These are phyloP conservation scores for Nymphalis io DNA, from an alignment of 1,140 invertebrate genomes.

Conservation along the genomic window DNA sequence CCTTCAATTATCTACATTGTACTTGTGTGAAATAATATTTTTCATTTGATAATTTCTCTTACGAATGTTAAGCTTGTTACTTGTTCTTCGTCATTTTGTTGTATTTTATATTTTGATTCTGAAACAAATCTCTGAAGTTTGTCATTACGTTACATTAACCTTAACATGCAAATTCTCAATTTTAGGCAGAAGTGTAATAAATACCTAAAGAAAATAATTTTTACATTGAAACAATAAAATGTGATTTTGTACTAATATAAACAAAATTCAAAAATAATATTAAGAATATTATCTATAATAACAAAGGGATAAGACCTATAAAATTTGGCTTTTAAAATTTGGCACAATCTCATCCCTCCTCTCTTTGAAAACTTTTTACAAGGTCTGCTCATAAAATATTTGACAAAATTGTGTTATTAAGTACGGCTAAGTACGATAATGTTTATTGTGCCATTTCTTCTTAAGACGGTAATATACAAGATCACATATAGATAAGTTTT, in stretches of 20 bases:
- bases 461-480: too few species aligned
- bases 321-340: background rate
- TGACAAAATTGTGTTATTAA: background rate
- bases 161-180: background rate
- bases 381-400: background rate
- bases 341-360: background rate
- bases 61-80: background rate
- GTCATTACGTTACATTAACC: background rate
- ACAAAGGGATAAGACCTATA: too few species aligned
- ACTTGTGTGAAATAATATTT: background rate
- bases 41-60: background rate
- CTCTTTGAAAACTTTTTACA: background rate
- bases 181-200: too few species aligned
- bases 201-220: too few species aligned
- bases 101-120: constrained; percentile 21
- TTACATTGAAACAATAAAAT: too few species aligned
- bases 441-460: too few species aligned
- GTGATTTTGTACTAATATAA: too few species aligned
- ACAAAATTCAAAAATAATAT: too few species aligned
- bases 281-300: too few species aligned
- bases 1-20: constrained; percentile 22
- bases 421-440: background rate
- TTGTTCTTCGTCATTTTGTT: constrained; percentile 13
- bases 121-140: constrained; percentile 9
- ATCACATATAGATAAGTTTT: too few species aligned